Evolutionary conservation across 2,888 invertebrate species (phyloP).

Genomic region (Agrochola lota): DNA sequence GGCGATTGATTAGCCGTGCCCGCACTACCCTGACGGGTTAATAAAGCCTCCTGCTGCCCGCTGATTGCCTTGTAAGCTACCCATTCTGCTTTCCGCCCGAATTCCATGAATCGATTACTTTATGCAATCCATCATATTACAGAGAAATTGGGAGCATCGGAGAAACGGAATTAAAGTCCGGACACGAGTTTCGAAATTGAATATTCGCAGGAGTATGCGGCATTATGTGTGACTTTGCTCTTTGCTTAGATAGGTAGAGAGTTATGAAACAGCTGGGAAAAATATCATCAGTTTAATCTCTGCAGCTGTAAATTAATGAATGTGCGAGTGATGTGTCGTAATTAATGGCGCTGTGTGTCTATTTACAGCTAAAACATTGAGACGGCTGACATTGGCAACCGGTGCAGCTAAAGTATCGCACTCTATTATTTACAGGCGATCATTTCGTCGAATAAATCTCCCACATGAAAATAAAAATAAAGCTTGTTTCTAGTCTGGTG

Average conservation of each 20-base stretch:
- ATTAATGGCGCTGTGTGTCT: slow-evolving; percentile 56
- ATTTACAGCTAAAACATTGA: slow-evolving; percentile 62
- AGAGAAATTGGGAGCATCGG: slow-evolving; percentile 63
- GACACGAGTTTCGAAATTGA: slow-evolving; percentile 65
- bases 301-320: slow-evolving; percentile 48
- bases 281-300: slow-evolving; percentile 42
- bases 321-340: slow-evolving; percentile 53
- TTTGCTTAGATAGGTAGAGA: slow-evolving; percentile 38
- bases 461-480: slow-evolving; percentile 59
- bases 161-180: slow-evolving; percentile 65
- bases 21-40: slow-evolving; percentile 88
- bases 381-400: slow-evolving; percentile 57
- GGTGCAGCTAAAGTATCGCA: slow-evolving; percentile 40
- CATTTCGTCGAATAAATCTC: slow-evolving; percentile 55
- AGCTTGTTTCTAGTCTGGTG: slow-evolving; percentile 57
- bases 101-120: slow-evolving; percentile 82
- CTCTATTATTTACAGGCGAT: slow-evolving; percentile 54
- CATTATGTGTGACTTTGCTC: slow-evolving; percentile 42
- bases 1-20: slow-evolving; percentile 89
- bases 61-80: slow-evolving; percentile 88
- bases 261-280: slow-evolving; percentile 54
- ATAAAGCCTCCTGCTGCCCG: slow-evolving; percentile 86
- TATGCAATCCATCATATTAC: slow-evolving; percentile 81
- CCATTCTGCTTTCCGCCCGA: slow-evolving; percentile 81
- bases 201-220: slow-evolving; percentile 60